Base-by-base conservation (phyloP, 2,888 invertebrate species). In the Ametastegia equiseti region DNA sequence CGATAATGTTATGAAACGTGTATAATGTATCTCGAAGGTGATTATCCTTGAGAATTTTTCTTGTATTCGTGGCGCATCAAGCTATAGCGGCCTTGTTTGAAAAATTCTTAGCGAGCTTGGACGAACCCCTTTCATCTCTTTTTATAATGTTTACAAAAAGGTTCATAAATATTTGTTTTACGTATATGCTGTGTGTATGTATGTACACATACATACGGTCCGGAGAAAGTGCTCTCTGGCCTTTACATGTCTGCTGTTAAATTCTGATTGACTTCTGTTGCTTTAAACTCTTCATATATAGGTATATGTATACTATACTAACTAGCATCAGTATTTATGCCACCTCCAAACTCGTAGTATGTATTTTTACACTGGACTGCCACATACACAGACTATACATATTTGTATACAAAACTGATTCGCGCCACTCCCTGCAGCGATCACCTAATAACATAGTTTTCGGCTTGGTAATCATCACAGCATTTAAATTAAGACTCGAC, bases 251-350 rank as follows among this genome's bases (percentile, higher is more conserved):
- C 71, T 15, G 27, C 45, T 47, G 54, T 50, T 75, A 33, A 50
- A 30, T 75, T 33, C 54, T 75, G 75, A 75, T 54, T 75, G 75
- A 75, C 75, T 75, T 75, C 50, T 75, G 75, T 75, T 50, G 36
- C 54, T 75, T 54, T 75, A 75, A 75, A 75, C 19, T 75, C 54
- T 54, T 75, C 54, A 67, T 39, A 67, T 67, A n/a, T 42, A 42
- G 4, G 42, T 42, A 42, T 4, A 42, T 4, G 9, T n/a, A 54
- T 54, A 15, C 54, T 15, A 54, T 39, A 71, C 47, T 15, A 45
- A n/a, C 45, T 45, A 15, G 27, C 45, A 23, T 27, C 71, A 11
- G 27, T 50, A n/a, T n/a, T 45, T 54, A 19, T 36, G 57, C 33
- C 47, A 5, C 57, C 54, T 19, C 2, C 75, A 57, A 33, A 27